phyloP scores from a whole-genome alignment of 2,888 invertebrate species.

The Dolomedes plantarius region DNA sequence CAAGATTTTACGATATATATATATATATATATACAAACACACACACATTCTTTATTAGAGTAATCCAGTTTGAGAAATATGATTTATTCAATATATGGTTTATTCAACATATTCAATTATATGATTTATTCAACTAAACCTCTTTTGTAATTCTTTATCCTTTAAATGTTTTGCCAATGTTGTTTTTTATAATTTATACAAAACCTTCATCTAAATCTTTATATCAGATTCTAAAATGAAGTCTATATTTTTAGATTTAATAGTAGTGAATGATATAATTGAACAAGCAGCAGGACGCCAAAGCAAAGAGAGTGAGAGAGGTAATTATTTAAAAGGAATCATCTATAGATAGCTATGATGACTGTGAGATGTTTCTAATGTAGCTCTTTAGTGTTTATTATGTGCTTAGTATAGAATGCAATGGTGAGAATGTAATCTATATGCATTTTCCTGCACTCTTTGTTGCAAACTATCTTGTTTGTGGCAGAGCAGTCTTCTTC shows the following conservation, averaged over 20 bases:
- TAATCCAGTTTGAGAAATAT: too few relatives aligned
- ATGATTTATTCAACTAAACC: too few relatives aligned
- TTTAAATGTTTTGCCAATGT: too few relatives aligned
- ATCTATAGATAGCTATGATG: conserved; percentile 61
- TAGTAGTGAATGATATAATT: conserved; percentile 97
- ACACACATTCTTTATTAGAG: too few relatives aligned
- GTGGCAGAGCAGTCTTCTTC: conserved; percentile 65
- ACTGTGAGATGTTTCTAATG: conserved; percentile 44
- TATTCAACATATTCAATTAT: too few relatives aligned
- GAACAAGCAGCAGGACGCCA: conserved; percentile 84
- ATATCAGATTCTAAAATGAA: too few relatives aligned
- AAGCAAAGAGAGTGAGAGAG: conserved; percentile 82
- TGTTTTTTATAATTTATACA: too few relatives aligned
- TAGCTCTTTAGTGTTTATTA: conserved; percentile 50
- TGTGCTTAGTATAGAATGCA: conserved; percentile 36
- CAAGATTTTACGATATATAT: too few relatives aligned
- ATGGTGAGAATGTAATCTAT: conserved; percentile 18
- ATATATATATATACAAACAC: too few relatives aligned
- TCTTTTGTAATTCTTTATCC: too few relatives aligned
- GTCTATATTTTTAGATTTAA: conserved; percentile 92
- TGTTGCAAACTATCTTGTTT: conserved; percentile 64
- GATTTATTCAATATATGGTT: too few relatives aligned
- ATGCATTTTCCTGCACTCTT: conserved; percentile 54
- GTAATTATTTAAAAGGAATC: conserved; percentile 71
- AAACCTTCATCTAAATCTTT: too few relatives aligned